Base-by-base conservation (phyloP, 2,888 invertebrate genomes). In the Nebria brevicollis region DNA sequence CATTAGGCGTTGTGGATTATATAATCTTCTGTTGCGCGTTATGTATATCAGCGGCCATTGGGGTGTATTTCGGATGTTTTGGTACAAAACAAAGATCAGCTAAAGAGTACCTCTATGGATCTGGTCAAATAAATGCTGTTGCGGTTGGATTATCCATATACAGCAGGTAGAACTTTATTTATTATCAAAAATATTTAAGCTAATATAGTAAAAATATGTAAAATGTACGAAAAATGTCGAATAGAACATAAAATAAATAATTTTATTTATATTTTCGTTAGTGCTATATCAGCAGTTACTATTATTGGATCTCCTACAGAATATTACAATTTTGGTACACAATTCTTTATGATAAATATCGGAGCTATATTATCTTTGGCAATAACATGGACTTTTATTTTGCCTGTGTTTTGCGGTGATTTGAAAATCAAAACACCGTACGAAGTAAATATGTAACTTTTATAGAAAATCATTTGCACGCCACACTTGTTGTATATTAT, bases 31-130 rank as follows among this genome's bases (percentile, higher is more conserved):
- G 26, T 41, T 8, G 25, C 6, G 34, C 66, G 43, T 41, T 78
- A 66, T 0, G 43, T 15, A 15, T 72, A 6, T 78, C 78, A 8
- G 73, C 72, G 34, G 34, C 41, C 7, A 65, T 78, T 41, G 78
- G 78, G 7, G 8, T 78, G 6, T 43, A 72, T 65, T 78, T 73
- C 64, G 73, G 78, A 0, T 78, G 72, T 73, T 78, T 78, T 78
- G 78, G 78, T 20, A 73, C 1, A 64, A 78, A 78, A 78, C 72
- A 78, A 66, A 72, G 72, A 73, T 78, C 78, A 64, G 73, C 72
- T 13, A 26, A 72, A 42, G 78, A 78, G 66, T 78, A 78, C 72
- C 34, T 78, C 4, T 78, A 78, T 73, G 78, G 78, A 73, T 6
- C 26, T 6, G 41, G 66, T 54, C 72, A 78, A 11, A 54, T 78